Evolutionary conservation across 2,113 vertebrate genomes (phyloP).

Genomic region (Dipodomys spectabilis): DNA sequence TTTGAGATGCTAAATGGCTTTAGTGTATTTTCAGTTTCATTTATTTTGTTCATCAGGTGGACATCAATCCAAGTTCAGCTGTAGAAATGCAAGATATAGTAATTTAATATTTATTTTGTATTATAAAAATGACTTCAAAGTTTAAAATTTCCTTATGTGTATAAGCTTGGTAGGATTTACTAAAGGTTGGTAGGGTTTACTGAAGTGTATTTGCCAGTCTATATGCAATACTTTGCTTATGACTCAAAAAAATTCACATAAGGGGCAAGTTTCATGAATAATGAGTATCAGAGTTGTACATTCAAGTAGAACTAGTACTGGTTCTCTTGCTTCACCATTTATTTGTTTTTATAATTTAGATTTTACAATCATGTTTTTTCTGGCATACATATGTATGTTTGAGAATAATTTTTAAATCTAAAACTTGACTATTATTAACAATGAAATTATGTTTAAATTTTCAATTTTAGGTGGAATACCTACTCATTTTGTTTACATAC

Average conservation of each 20-base stretch:
- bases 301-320: too few relatives aligned
- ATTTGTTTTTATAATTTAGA: neutral
- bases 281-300: neutral
- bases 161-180: neutral
- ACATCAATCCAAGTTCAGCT: neutral
- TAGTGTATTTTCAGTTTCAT: constrained; percentile 15
- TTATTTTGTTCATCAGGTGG: neutral
- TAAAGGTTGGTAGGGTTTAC: neutral
- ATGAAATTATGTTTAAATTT: neutral
- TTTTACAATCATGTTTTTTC: neutral
- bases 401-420: neutral
- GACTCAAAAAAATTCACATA: constrained; percentile 39
- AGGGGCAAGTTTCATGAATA: neutral
- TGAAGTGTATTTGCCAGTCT: neutral
- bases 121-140: neutral
- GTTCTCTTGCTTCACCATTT: neutral
- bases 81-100: neutral
- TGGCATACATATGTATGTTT: neutral
- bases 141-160: neutral
- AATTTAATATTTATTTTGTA: neutral
- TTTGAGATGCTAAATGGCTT: neutral
- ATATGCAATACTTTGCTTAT: neutral
- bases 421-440: neutral
- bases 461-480: neutral
- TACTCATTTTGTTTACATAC: neutral